These are phyloP conservation scores for Chaetoderma sp. DNA, from an alignment of 2,888 invertebrate genomes.

Conservation along the genomic window DNA sequence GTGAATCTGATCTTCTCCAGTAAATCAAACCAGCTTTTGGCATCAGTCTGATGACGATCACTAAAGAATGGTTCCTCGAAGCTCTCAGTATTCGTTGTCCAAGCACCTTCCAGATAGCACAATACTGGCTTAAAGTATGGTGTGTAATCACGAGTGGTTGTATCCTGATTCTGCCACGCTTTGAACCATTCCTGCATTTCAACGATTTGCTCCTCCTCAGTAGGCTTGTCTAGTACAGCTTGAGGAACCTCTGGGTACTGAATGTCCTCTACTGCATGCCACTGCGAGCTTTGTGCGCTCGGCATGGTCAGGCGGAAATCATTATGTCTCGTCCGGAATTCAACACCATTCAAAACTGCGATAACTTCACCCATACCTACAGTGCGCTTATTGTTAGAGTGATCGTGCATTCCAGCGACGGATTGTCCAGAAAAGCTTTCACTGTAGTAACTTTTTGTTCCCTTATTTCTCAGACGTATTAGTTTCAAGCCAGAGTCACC, in stretches of 20 bases:
- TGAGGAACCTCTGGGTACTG: slow-evolving; percentile 57
- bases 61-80: slow-evolving; percentile 56
- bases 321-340: slow-evolving; percentile 62
- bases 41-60: slow-evolving; percentile 56
- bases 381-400: slow-evolving; percentile 51
- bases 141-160: slow-evolving; percentile 43
- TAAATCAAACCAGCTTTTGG: slow-evolving; percentile 49
- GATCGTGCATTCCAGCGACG: slow-evolving; percentile 51
- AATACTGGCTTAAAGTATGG: slow-evolving; percentile 57
- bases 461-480: slow-evolving; percentile 37
- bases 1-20: slow-evolving; percentile 52
- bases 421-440: slow-evolving; percentile 31
- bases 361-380: no score
- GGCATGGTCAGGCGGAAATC: slow-evolving; percentile 57
- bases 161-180: slow-evolving; percentile 52
- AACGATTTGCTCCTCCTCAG: slow-evolving; percentile 40
- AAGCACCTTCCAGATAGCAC: slow-evolving; percentile 57
- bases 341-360: slow-evolving; percentile 60
- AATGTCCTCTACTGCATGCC: slow-evolving; percentile 45
- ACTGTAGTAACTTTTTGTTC: slow-evolving; percentile 40
- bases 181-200: slow-evolving; percentile 60
- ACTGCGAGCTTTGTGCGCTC: slow-evolving; percentile 30
- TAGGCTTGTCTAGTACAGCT: slow-evolving; percentile 41
- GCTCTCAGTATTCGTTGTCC: slow-evolving; percentile 47
- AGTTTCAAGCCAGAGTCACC: slow-evolving; percentile 42